Percentiles rank a stretch among this genome's conserved stretches.
phyloP scores from a whole-genome alignment of 2,797 vertebrate genomes.

The Coccyzus lansbergi region DNA sequence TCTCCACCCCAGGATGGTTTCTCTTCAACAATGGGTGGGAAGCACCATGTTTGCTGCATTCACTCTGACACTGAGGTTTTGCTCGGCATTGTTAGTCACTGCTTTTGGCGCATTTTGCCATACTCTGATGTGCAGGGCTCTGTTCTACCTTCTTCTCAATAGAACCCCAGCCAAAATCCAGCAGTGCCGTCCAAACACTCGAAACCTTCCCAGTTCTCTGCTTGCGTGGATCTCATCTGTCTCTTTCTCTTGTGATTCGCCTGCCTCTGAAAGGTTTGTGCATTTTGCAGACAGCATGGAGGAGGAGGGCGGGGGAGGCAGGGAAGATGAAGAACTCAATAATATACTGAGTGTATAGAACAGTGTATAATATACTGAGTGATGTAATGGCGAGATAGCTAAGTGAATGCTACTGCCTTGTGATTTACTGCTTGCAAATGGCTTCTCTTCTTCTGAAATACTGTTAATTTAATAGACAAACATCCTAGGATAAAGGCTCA shows the following conservation, averaged over 20 bases:
- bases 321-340: conserved; percentile 30
- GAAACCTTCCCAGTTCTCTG: background rate
- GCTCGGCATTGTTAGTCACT: background rate
- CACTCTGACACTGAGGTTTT: background rate
- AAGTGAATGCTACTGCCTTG: conserved; percentile 57
- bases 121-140: background rate
- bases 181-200: conserved; percentile 4
- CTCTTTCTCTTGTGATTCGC: background rate
- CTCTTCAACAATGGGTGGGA: background rate
- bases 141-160: background rate
- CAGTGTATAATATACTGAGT: conserved; percentile 52
- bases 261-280: conserved; percentile 26
- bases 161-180: conserved; percentile 31
- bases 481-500: conserved; percentile 74
- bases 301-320: conserved; percentile 37
- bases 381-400: conserved; percentile 56
- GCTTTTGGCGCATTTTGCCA: background rate
- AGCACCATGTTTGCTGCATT: background rate
- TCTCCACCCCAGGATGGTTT: background rate
- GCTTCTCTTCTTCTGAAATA: conserved; percentile 70
- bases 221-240: background rate
- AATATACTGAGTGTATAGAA: conserved; percentile 39
- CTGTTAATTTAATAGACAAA: conserved; percentile 81
- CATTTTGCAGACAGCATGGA: conserved; percentile 54
- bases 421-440: conserved; percentile 79